A percentile compares a stretch with the other conserved stretches of the same genome.
phyloP scores from a whole-genome alignment of 2,888 invertebrate species.

The Achlya flavicornis region DNA sequence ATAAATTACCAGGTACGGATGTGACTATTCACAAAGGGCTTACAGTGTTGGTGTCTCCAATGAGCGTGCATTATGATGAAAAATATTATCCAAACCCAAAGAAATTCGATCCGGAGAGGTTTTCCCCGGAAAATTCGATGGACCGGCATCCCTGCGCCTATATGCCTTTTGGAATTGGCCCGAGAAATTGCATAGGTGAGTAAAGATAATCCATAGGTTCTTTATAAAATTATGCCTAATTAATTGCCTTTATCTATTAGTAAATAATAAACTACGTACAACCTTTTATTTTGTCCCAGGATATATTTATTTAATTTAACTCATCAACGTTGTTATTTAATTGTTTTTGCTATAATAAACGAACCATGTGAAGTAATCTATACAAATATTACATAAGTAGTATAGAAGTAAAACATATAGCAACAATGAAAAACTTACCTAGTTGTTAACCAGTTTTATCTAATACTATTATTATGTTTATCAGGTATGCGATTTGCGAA shows the following conservation, averaged over 20 bases:
- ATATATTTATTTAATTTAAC: no score
- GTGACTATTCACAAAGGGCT: slow-evolving; percentile 55
- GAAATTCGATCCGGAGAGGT: slow-evolving; percentile 74
- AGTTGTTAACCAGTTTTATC: not conserved
- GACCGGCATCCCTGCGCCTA: slow-evolving; percentile 58
- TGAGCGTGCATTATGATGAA: slow-evolving; percentile 67
- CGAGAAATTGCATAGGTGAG: slow-evolving; percentile 71
- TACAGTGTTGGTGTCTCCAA: slow-evolving; percentile 52
- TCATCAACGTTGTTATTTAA: no score
- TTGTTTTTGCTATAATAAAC: no score
- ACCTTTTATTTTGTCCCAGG: no score
- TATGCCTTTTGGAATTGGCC: slow-evolving; percentile 70
- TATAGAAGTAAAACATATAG: no score
- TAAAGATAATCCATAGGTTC: slow-evolving; percentile 10
- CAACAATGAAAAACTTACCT: not conserved
- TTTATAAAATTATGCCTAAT: no score
- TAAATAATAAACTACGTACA: no score
- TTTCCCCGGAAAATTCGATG: slow-evolving; percentile 52
- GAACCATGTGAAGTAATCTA: no score
- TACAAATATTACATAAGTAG: no score
- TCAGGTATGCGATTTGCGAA: slow-evolving; percentile 40
- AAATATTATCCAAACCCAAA: slow-evolving; percentile 67
- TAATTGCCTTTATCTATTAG: not conserved
- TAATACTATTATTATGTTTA: not conserved
- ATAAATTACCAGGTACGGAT: slow-evolving; percentile 60